phyloP scores from a whole-genome alignment of 2,797 vertebrate species.

The Pseudopleuronectes americanus region DNA sequence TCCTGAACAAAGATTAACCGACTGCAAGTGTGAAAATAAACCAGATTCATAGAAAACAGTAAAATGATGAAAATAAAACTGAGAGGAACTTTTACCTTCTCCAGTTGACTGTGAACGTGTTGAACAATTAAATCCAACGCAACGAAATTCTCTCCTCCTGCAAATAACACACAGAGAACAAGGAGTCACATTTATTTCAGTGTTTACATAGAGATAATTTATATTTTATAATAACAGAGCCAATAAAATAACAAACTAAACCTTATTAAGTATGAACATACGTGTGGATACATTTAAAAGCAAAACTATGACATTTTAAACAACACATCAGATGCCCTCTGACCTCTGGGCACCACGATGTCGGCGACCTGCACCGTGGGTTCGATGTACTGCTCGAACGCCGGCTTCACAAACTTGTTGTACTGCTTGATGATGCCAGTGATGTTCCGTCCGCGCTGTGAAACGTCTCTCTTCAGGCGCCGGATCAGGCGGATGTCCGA shows the following conservation, averaged over 20 bases:
- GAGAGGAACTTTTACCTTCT: conserved; percentile 79
- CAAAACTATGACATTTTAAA: background rate
- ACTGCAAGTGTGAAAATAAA: background rate
- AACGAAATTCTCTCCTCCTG: conserved; percentile 90
- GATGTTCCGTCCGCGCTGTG: conserved; percentile 85
- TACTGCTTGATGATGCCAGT: conserved; percentile 88
- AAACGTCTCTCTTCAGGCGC: conserved; percentile 87
- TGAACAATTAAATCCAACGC: conserved; percentile 88
- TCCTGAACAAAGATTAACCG: background rate
- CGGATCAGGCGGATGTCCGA: conserved; percentile 89
- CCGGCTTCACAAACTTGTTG: conserved; percentile 89
- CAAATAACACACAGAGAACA: conserved; percentile 1
- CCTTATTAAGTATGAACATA: too few species aligned
- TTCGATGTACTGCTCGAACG: conserved; percentile 89
- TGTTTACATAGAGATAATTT: too few species aligned
- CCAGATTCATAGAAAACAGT: conserved; percentile 16
- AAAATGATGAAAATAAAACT: background rate
- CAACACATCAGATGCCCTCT: background rate
- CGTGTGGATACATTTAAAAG: background rate
- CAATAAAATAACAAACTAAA: too few species aligned
- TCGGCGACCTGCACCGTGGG: conserved; percentile 88
- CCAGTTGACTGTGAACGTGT: conserved; percentile 88
- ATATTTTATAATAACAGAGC: too few species aligned
- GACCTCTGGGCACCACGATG: conserved; percentile 89
- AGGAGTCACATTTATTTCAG: background rate